A percentile compares a stretch with the other conserved stretches of the same genome.
These are phyloP conservation scores for Atta cephalotes DNA, from an alignment of 1,140 invertebrate genomes.

Conservation along the genomic window DNA sequence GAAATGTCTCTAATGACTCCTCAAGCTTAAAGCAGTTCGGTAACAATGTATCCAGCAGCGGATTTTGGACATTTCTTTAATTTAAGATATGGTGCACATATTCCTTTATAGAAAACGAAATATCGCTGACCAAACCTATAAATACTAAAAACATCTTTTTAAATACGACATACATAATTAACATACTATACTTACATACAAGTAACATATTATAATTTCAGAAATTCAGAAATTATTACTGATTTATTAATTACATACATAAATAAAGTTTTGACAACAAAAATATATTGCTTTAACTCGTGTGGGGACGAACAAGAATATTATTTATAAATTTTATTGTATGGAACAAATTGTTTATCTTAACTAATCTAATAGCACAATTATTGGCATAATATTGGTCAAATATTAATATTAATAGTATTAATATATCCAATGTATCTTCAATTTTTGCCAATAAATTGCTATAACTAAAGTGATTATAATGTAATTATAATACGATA, in stretches of 20 bases:
- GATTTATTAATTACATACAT: neutral
- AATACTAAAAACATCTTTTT: neutral
- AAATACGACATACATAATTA: too few relatives aligned
- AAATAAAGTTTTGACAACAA: neutral
- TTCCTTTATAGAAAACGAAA: neutral
- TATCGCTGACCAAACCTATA: neutral
- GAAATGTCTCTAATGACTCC: constrained; percentile 6
- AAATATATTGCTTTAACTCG: neutral
- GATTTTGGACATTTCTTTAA: neutral
- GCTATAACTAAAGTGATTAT: neutral
- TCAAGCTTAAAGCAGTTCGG: neutral
- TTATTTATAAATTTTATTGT: neutral
- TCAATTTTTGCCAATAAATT: too few relatives aligned
- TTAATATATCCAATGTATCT: too few relatives aligned
- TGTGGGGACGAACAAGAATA: neutral
- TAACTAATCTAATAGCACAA: too few relatives aligned
- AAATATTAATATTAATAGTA: too few relatives aligned
- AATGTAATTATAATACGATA: too few relatives aligned
- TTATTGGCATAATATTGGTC: too few relatives aligned
- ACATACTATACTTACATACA: too few relatives aligned
- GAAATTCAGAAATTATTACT: neutral
- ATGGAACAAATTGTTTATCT: neutral
- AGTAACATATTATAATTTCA: neutral
- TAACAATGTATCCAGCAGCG: neutral
- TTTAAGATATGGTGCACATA: neutral